Conservation (phyloP, 2,888 invertebrate species). For the Macrosiphum euphorbiae region DNA sequence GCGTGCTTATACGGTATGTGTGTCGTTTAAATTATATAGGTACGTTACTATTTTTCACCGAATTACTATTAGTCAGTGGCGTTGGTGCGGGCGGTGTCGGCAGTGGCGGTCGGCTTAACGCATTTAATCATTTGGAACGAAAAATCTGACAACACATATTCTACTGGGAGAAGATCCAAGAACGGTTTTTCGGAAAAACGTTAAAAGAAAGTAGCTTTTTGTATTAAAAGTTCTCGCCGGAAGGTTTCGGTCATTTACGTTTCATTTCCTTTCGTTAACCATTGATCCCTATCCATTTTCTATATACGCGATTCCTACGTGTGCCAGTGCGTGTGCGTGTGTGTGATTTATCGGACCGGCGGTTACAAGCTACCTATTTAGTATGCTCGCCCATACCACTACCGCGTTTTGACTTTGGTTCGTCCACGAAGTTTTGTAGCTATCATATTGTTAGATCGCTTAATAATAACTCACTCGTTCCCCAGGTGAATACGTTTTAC, state of each 20-base stretch:
- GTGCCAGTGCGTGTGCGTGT: not conserved
- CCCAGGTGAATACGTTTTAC: slow-evolving; percentile 17
- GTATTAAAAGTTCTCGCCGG: slow-evolving; percentile 36
- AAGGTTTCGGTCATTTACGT: slow-evolving; percentile 61
- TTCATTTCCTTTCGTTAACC: slow-evolving; percentile 60
- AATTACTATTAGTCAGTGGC: not conserved
- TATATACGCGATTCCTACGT: not conserved
- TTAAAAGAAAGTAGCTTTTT: slow-evolving; percentile 41
- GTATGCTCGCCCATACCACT: slow-evolving; percentile 43
- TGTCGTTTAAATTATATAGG: not conserved
- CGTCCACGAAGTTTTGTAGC: slow-evolving; percentile 29
- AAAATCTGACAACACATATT: slow-evolving; percentile 16
- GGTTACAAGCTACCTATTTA: slow-evolving; percentile 21
- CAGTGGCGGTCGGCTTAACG: not conserved
- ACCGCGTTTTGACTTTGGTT: not conserved
- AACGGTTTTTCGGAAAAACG: slow-evolving; percentile 28
- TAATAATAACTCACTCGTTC: slow-evolving; percentile 14
- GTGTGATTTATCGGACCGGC: slow-evolving; percentile 26
- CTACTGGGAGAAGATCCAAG: slow-evolving; percentile 7
- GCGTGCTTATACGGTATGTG: not conserved
- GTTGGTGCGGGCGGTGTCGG: not conserved
- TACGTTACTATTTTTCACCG: not conserved
- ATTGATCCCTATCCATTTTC: slow-evolving; percentile 45
- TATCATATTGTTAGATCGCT: slow-evolving; percentile 39
- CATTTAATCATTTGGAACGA: slow-evolving; percentile 43